Base-by-base conservation (phyloP, 2,888 invertebrate species). In the Campopleginae sp. region DNA sequence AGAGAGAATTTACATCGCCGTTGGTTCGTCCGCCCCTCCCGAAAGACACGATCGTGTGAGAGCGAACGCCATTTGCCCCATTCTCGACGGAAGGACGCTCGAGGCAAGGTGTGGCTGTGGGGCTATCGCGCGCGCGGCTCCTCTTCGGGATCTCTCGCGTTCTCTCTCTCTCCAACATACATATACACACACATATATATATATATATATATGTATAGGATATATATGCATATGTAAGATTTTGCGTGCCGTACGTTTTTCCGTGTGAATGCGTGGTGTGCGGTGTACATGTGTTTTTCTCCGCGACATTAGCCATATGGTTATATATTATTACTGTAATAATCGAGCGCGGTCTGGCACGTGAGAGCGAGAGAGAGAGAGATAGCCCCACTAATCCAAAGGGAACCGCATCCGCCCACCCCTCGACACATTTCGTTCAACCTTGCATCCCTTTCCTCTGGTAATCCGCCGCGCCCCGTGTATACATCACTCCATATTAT, bases 61-160 rank as follows among this genome's bases (percentile, higher is more conserved):
- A 44, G 38, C 82, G 82, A 88, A 88, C 91, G 92, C 91, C 91
- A 92, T 90, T 91, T 90, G 88, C 89, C 90, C 91, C 92, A 92
- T 92, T 92, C 92, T 92, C 90, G 89, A 91, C 89, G 90, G 89
- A 89, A 91, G 90, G 90, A 92, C 91, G 91, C 90, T 91, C 88
- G 92, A 88, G 90, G 90, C 89, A 92, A 92, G 92, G 91, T 92
- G 92, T 91, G 91, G 92, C 90, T 90, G 89, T 81, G 88, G 85
- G 80, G 84, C 80, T 81, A 80, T 86, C 85, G 86, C 78, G 80
- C 68, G 78, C 85, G 81, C 82, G 81, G 75, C 65, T 82, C 79
- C 80, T 84, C 82, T 84, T 72, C 81, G 82, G 82, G 66, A 77
- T 84, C 79, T 80, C 75, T 75, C 75, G 66, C 54, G 54, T 63